A percentile compares a stretch with the other conserved stretches of the same genome.
Evolutionary conservation across 2,797 vertebrate genomes (phyloP).

Genomic region (Eupleurogrammus muticus): DNA sequence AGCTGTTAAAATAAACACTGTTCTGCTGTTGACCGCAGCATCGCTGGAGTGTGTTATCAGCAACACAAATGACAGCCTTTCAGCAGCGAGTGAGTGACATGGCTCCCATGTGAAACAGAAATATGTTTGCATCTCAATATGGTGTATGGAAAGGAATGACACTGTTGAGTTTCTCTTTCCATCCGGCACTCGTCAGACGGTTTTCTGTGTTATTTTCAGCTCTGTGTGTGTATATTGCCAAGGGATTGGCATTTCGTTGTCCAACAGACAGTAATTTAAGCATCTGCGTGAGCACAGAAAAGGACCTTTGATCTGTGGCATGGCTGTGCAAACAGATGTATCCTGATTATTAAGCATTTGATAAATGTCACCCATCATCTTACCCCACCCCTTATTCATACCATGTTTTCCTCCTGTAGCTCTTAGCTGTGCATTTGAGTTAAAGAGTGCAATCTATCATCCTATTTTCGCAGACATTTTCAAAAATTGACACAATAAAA

Average conservation of each 20-base stretch:
- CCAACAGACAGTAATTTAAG: conserved; percentile 30
- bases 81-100: conserved; percentile 41
- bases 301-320: conserved; percentile 69
- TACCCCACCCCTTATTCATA: conserved; percentile 79
- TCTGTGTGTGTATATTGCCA: conserved; percentile 27
- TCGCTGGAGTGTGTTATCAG: conserved; percentile 57
- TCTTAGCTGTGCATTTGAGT: conserved; percentile 29
- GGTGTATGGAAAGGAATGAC: conserved; percentile 55
- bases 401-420: conserved; percentile 48
- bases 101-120: conserved; percentile 53
- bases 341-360: conserved; percentile 78
- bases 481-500: conserved; percentile 41
- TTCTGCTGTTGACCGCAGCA: conserved; percentile 50
- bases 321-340: conserved; percentile 80
- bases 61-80: conserved; percentile 51
- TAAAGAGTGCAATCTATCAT: conserved; percentile 34
- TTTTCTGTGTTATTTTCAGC: conserved; percentile 46
- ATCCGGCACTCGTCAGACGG: conserved; percentile 12
- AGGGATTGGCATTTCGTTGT: conserved; percentile 39
- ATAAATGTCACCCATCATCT: conserved; percentile 67
- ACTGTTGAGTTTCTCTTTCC: conserved; percentile 36
- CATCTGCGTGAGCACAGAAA: conserved; percentile 32
- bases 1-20: conserved; percentile 48
- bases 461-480: conserved; percentile 41
- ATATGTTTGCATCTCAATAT: conserved; percentile 39